Evolutionary conservation across 2,113 vertebrate genomes (phyloP).

Genomic region (Engystomops pustulosus): DNA sequence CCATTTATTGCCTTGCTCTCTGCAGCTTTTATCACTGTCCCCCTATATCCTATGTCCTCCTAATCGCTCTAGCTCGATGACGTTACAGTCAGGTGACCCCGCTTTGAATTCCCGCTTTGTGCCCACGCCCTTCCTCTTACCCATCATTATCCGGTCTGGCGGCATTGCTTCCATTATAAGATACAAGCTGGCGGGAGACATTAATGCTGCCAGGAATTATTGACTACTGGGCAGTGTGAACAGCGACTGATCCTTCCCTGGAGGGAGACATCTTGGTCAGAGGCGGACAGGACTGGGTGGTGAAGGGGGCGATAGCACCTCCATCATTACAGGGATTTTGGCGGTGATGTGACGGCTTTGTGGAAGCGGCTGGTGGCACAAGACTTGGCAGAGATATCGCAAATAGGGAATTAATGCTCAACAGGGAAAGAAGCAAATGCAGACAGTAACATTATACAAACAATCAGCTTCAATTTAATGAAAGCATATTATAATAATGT

Average conservation of each 20-base stretch:
- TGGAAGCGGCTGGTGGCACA: neutral
- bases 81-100: conserved; percentile 10
- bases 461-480: neutral
- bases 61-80: conserved; percentile 15
- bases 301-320: neutral
- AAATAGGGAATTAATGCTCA: conserved; percentile 12
- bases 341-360: neutral
- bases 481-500: neutral
- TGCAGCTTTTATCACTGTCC: conserved; percentile 4
- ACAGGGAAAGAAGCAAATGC: neutral
- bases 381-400: neutral
- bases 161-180: conserved; percentile 34
- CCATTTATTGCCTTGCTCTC: neutral
- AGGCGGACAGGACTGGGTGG: neutral
- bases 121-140: neutral
- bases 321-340: conserved; percentile 11
- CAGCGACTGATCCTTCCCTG: neutral
- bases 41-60: neutral
- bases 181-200: conserved; percentile 35
- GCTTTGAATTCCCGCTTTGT: neutral
- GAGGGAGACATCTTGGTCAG: conserved; percentile 5
- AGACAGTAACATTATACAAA: neutral
- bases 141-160: conserved; percentile 32
- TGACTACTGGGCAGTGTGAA: neutral
- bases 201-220: conserved; percentile 36